Evolutionary conservation across 2,113 vertebrate species (phyloP), one percentile per base, ranked within the genome.

Genomic region (Macroglossus sobrinus): DNA sequence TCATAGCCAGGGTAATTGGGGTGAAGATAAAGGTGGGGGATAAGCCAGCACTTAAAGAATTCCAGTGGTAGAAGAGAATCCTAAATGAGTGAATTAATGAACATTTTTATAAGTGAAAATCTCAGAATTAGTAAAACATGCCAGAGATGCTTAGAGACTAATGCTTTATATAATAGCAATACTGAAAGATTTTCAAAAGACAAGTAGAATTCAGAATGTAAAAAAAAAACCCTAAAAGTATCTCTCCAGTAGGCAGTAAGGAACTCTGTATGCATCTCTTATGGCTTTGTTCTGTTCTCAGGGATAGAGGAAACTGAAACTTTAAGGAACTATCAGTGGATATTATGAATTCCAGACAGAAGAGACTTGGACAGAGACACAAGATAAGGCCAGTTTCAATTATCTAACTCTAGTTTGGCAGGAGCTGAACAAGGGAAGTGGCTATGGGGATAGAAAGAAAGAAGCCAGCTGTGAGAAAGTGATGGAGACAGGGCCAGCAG

Each of bases 401-500:
- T 59, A 45, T 40, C 15, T 35, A 68, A 24, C 28, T 22, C 1
- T 47, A 40, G 55, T 4, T 9, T 89, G 24, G 57, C 45, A 82
- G 19, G 5, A 74, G 0, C 3, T 53, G 47, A 68, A 15, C 7
- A 47, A 50, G 7, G 38, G 8, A 12, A 76, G 5, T 19, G 24
- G 0, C 7, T 1, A 0, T 24, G 47, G 6, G 9, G 33, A 61
- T 33, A 19, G 9, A 50, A 47, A 63, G 40, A 47, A 28, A 50
- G 50, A 40, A 92, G 14, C 4, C 18, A 28, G 3, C 7, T 40
- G 0, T 26, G n/a, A 74, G 50, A 59, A 64, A 72, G 7, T 47
- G 24, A 7, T 4, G 2, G 35, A 16, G 4, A 35, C 1, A 21
- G n/a, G 15, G 11, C 2, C 40, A 40, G 1, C 0, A 28, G 28